Evolutionary conservation across 2,797 vertebrate species (phyloP), one percentile per base, ranked within the genome.

Genomic region (Cossypha niveicapilla): DNA sequence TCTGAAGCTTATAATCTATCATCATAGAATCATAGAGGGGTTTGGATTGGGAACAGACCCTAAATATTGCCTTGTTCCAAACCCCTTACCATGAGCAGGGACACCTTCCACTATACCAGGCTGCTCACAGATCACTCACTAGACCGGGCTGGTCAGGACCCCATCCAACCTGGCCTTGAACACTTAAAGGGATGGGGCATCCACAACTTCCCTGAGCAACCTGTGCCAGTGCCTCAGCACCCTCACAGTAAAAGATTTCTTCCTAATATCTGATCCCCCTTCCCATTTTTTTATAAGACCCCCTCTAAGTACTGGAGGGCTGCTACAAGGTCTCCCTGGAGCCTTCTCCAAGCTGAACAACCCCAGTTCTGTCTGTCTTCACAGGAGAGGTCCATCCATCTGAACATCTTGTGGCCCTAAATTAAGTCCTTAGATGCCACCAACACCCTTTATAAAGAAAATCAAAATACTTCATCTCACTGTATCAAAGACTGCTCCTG

Each of bases 251-350:
- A 34, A 68, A 45, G 13, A 53, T 18, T 68, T 61, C 32, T 54
- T 68, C 21, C 13, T 30, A 54, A 34, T 39, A 39, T 22, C 30
- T 34, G 10, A 32, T 68, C 0, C 0, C 2, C 8, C 16, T 53
- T 53, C 3, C 47, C 25, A 5, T 10, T 35, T 35, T 83, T 60
- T 54, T 10, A 3, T 41, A 68, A 68, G 11, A 9, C 4, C 2
- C 7, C 7, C 6, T 68, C 13, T 54, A 61, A 61, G 34, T 62
- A 30, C 9, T 11, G 24, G 17, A 61, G 22, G 9, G 17, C 21
- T 39, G 21, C 41, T 34, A 34, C 3, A 1, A 54, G 24, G 24
- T 30, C 39, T 34, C 16, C 4, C 32, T 39, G 13, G 13, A 39
- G 24, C 21, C 17, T 62, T 47, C 9, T 68, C 30, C 34, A 70